phyloP scores from a whole-genome alignment of 2,888 invertebrate species.

The Xanthia icteritia region DNA sequence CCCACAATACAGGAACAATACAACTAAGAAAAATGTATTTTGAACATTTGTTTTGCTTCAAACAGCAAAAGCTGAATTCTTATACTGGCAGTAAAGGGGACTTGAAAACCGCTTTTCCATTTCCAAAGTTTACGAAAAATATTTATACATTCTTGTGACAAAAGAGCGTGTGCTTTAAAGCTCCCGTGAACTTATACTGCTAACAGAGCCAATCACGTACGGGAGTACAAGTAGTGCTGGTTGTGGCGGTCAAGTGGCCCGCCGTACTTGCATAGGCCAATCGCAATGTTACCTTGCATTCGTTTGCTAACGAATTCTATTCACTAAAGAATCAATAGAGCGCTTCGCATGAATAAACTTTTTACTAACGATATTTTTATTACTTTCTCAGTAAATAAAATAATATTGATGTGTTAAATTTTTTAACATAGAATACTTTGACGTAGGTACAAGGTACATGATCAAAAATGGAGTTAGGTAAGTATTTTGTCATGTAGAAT shows the following conservation, averaged over 20 bases:
- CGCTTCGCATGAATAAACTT: constrained; percentile 37
- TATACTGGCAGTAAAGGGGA: constrained; percentile 46
- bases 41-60: constrained; percentile 57
- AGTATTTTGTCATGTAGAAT: neutral
- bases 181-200: constrained; percentile 57
- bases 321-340: constrained; percentile 66
- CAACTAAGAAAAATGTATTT: constrained; percentile 45
- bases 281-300: constrained; percentile 69
- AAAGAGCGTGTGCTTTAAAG: constrained; percentile 62
- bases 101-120: constrained; percentile 57
- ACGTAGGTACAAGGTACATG: neutral
- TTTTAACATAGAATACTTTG: neutral
- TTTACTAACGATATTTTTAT: constrained; percentile 42
- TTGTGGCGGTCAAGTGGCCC: constrained; percentile 68
- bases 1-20: constrained; percentile 45
- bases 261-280: constrained; percentile 63
- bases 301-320: constrained; percentile 67
- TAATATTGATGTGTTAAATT: neutral
- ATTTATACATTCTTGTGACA: constrained; percentile 68
- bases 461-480: neutral
- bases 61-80: constrained; percentile 56
- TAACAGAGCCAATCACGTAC: constrained; percentile 71
- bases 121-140: constrained; percentile 63
- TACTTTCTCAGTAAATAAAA: neutral
- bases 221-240: constrained; percentile 48